Percentiles rank a stretch among this genome's conserved stretches.
Evolutionary conservation across 1,140 invertebrate genomes (phyloP).

Genomic region (Drosophila yakuba): DNA sequence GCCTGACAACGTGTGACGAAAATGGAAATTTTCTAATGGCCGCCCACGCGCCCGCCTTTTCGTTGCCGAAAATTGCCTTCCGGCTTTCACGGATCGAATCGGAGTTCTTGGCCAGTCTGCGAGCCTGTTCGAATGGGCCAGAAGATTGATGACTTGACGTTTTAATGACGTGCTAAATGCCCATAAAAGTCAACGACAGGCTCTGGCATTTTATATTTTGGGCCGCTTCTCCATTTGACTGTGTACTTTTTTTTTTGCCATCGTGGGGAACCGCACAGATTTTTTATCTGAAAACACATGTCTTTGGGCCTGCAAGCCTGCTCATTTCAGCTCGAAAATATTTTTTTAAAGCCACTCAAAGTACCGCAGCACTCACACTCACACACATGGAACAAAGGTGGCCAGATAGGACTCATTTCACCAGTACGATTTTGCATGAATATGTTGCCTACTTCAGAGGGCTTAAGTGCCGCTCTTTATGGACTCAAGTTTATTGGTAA

Average conservation of each 20-base stretch:
- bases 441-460: constrained; percentile 35
- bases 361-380: constrained; percentile 4
- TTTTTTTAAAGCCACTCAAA: constrained; percentile 70
- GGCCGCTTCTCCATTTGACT: neutral
- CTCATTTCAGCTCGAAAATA: constrained; percentile 63
- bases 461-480: constrained; percentile 6
- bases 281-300: constrained; percentile 54
- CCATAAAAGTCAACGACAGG: constrained; percentile 76
- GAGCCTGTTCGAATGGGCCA: constrained; percentile 82
- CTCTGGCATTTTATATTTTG: constrained; percentile 12
- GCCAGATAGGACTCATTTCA: constrained; percentile 7
- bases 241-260: constrained; percentile 12
- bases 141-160: constrained; percentile 85
- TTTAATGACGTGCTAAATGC: constrained; percentile 83
- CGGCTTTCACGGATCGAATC: constrained; percentile 6
- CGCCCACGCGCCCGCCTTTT: constrained; percentile 20
- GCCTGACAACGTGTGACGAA: constrained; percentile 83
- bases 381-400: neutral
- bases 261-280: neutral
- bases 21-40: constrained; percentile 84
- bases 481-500: constrained; percentile 29
- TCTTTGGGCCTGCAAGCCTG: constrained; percentile 59
- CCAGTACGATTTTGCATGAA: neutral
- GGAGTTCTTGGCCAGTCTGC: constrained; percentile 57
- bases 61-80: constrained; percentile 32